phyloP scores from a whole-genome alignment of 2,888 invertebrate genomes.

The Amblyjoppa fuscipennis region DNA sequence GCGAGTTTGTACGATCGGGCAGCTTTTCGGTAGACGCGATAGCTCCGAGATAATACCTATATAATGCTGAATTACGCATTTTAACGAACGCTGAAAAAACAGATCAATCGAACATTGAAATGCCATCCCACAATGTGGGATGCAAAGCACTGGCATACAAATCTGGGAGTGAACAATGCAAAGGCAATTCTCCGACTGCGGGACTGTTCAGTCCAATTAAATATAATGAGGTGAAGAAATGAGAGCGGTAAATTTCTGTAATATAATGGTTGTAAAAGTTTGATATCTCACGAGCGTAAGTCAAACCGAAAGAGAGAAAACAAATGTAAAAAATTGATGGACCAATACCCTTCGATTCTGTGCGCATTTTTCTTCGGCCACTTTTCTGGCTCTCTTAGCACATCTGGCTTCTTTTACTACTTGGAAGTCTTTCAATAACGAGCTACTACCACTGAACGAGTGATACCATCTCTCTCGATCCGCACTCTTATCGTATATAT shows the following conservation, averaged over 20 bases:
- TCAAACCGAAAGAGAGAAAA: slow-evolving; percentile 9
- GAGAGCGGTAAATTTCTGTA: neutral
- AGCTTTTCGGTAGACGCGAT: neutral
- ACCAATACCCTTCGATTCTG: slow-evolving; percentile 16
- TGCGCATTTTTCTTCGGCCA: slow-evolving; percentile 26
- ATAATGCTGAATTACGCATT: neutral
- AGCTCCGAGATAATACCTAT: neutral
- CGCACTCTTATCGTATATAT: no score
- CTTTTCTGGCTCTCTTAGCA: slow-evolving; percentile 9
- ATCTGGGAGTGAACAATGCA: neutral
- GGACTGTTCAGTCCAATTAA: neutral
- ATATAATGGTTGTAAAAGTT: slow-evolving; percentile 11
- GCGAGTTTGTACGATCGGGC: neutral
- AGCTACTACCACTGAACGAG: slow-evolving; percentile 37
- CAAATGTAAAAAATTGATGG: neutral
- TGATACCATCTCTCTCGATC: slow-evolving; percentile 23
- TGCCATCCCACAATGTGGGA: no score
- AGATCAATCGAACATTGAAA: neutral
- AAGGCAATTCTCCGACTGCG: no score
- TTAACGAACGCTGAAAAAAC: neutral
- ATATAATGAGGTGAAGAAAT: neutral
- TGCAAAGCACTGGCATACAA: no score
- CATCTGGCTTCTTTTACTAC: slow-evolving; percentile 24
- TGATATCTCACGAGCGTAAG: slow-evolving; percentile 6
- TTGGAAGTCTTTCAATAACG: slow-evolving; percentile 57